Evolutionary conservation across 2,797 vertebrate species (phyloP).

Genomic region (Chelmon rostratus): DNA sequence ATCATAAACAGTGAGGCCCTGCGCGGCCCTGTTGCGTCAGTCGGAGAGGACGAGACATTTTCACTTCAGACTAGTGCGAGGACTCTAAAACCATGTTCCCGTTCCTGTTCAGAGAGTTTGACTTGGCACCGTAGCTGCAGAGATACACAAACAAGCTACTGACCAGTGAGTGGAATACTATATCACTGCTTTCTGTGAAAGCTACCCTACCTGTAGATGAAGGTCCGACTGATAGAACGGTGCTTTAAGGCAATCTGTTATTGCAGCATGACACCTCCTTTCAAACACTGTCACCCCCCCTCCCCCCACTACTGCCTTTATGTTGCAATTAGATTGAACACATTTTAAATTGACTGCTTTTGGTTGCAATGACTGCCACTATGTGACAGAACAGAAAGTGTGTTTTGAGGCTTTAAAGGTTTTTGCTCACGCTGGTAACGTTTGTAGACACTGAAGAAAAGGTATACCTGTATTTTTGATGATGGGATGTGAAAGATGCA

Average conservation of each 20-base stretch:
- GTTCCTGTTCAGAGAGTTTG: conserved; percentile 62
- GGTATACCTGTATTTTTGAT: conserved; percentile 61
- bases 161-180: conserved; percentile 68
- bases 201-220: conserved; percentile 75
- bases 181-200: conserved; percentile 86
- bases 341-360: conserved; percentile 51
- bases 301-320: conserved; percentile 69
- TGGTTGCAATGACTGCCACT: conserved; percentile 65
- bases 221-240: conserved; percentile 63
- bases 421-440: conserved; percentile 59
- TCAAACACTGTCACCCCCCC: conserved; percentile 59
- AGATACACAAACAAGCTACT: conserved; percentile 68
- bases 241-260: conserved; percentile 53
- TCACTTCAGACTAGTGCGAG: conserved; percentile 52
- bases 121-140: conserved; percentile 66
- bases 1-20: conserved; percentile 21
- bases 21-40: conserved; percentile 24
- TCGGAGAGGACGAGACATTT: conserved; percentile 42
- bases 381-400: conserved; percentile 61
- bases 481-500: conserved; percentile 50
- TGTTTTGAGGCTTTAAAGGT: conserved; percentile 68
- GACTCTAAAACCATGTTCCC: conserved; percentile 54
- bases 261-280: conserved; percentile 59
- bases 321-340: conserved; percentile 62
- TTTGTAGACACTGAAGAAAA: conserved; percentile 77